Percentiles rank a stretch among this genome's conserved stretches.
Evolutionary conservation across 2,113 vertebrate genomes (phyloP).

Genomic region (Ahaetulla prasina): DNA sequence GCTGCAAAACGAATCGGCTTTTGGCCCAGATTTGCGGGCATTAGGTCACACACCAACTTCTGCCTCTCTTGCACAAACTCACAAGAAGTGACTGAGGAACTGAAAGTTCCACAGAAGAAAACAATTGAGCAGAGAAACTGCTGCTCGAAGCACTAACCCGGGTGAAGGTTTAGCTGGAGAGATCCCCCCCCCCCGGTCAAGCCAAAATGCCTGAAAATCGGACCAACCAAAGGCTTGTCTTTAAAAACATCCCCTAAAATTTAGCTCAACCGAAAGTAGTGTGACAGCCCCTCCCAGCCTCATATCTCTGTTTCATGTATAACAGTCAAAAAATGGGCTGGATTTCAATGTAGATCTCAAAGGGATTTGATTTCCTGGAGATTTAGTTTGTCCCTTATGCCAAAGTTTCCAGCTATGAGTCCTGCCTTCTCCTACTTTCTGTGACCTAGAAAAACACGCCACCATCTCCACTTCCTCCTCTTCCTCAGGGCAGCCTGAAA

Average conservation of each 20-base stretch:
- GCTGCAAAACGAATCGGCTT: background rate
- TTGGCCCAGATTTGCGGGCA: background rate
- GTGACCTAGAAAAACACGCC: fast-evolving
- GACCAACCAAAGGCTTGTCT: background rate
- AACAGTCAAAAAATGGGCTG: background rate
- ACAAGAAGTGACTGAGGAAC: background rate
- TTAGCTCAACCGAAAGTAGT: background rate
- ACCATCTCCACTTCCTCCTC: background rate
- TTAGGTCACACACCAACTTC: background rate
- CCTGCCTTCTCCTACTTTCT: background rate
- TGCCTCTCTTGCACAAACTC: background rate
- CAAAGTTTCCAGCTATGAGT: background rate
- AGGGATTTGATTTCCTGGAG: background rate
- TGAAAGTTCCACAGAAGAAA: background rate
- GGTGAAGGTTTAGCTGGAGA: background rate
- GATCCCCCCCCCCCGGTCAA: fast-evolving
- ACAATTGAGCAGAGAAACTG: background rate
- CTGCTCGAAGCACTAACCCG: background rate
- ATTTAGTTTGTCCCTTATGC: background rate
- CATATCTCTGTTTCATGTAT: background rate
- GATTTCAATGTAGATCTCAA: background rate
- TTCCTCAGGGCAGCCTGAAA: background rate
- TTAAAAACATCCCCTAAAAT: background rate
- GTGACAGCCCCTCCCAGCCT: background rate
- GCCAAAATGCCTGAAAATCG: background rate